Evolutionary conservation across 2,888 invertebrate genomes (phyloP).

Genomic region (Xanthorhoe spadicearia): DNA sequence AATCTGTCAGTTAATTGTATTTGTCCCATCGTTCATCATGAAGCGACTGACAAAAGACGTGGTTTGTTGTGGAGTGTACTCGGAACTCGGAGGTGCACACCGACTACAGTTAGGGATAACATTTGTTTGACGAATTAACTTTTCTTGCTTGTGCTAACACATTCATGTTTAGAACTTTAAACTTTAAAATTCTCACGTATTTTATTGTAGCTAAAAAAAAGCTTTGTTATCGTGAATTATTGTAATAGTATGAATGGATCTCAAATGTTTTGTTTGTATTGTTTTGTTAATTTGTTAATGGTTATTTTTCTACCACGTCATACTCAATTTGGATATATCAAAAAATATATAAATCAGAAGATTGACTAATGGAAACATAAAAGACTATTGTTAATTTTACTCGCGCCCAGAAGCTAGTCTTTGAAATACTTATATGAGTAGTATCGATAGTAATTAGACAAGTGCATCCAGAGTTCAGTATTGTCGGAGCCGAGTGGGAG

Average conservation of each 20-base stretch:
- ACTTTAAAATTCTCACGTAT: neutral
- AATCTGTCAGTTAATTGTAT: neutral
- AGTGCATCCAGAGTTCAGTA: neutral
- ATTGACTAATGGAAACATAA: too few species aligned
- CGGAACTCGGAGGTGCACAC: neutral
- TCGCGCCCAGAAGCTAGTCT: too few species aligned
- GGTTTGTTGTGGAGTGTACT: neutral
- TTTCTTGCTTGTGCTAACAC: neutral
- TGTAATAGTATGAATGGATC: too few species aligned
- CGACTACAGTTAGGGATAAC: neutral
- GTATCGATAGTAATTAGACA: neutral
- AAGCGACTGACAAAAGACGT: neutral
- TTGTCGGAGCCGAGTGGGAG: conserved; percentile 18
- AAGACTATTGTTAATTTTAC: too few species aligned
- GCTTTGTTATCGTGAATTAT: neutral
- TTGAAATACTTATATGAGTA: neutral
- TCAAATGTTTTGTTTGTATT: too few species aligned
- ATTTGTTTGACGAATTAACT: neutral
- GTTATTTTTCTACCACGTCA: too few species aligned
- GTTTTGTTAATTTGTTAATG: too few species aligned
- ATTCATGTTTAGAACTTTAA: neutral
- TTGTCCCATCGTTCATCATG: conserved; percentile 6
- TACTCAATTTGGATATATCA: too few species aligned
- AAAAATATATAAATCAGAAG: too few species aligned
- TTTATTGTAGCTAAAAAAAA: too few species aligned